These are phyloP conservation scores for Melierax canorus DNA, from an alignment of 2,113 vertebrate species.

Conservation along the genomic window DNA sequence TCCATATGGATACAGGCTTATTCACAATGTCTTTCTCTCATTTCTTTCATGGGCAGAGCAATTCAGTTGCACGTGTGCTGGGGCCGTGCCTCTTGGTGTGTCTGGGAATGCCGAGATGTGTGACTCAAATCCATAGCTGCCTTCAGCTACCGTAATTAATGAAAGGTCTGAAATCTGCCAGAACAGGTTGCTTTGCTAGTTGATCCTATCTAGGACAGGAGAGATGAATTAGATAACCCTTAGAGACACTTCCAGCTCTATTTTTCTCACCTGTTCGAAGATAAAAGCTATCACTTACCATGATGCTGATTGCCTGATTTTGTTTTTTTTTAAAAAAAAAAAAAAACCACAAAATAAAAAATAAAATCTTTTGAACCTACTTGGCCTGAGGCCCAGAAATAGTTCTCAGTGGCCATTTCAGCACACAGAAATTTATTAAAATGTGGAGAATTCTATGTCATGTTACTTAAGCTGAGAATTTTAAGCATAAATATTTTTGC, in stretches of 20 bases:
- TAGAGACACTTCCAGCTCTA: neutral
- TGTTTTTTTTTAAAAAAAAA: too few species aligned
- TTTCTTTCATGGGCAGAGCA: neutral
- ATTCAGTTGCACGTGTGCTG: neutral
- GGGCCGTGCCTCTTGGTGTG: neutral
- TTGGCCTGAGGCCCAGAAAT: neutral
- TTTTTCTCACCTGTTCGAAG: neutral
- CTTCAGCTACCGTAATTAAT: neutral
- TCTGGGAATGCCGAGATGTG: neutral
- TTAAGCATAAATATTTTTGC: neutral
- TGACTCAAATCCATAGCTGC: neutral
- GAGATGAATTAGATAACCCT: neutral
- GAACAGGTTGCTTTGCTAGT: neutral
- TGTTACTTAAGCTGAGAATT: neutral
- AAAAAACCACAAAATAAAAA: neutral
- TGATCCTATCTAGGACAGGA: neutral
- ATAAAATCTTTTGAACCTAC: neutral
- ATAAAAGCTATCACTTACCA: neutral
- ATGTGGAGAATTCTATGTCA: neutral
- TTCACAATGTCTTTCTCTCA: neutral
- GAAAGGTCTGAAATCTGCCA: neutral
- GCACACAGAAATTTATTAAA: neutral
- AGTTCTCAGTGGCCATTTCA: neutral
- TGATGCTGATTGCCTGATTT: neutral
- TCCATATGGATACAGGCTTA: neutral